Conservation (phyloP, 2,113 vertebrate genomes). For the Bucco capensis region DNA sequence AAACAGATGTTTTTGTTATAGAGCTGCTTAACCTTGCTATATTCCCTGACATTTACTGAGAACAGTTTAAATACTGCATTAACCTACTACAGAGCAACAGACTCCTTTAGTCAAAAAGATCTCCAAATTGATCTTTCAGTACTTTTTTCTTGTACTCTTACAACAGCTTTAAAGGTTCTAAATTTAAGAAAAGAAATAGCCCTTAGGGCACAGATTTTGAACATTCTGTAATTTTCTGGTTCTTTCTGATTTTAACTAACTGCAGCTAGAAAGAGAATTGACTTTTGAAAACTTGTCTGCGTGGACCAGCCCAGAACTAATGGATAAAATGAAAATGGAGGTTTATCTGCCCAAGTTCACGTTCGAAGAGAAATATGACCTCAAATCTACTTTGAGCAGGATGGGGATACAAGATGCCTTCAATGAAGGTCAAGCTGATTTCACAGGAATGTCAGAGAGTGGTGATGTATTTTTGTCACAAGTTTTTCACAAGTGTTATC, state of each 20-base stretch:
- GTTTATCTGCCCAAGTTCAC: constrained; percentile 82
- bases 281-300: constrained; percentile 77
- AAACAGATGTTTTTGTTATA: not conserved
- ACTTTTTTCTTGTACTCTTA: not conserved
- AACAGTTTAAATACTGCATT: not conserved
- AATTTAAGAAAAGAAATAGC: not conserved
- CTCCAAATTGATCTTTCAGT: not conserved
- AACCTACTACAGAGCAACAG: not conserved
- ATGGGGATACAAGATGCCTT: constrained; percentile 80
- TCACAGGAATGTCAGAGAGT: constrained; percentile 70
- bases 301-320: constrained; percentile 78
- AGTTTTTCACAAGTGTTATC: constrained; percentile 73
- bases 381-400: constrained; percentile 73
- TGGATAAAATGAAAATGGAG: constrained; percentile 68
- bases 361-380: constrained; percentile 76
- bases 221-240: not conserved
- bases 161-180: not conserved
- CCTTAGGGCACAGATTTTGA: not conserved
- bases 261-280: constrained; percentile 79
- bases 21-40: not conserved
- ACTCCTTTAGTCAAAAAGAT: not conserved
- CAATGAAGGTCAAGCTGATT: constrained; percentile 58
- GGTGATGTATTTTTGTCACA: constrained; percentile 68
- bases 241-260: not conserved
- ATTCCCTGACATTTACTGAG: not conserved